These are phyloP conservation scores for Dolichomitus sp. DNA, from an alignment of 2,888 invertebrate species.

Conservation along the genomic window DNA sequence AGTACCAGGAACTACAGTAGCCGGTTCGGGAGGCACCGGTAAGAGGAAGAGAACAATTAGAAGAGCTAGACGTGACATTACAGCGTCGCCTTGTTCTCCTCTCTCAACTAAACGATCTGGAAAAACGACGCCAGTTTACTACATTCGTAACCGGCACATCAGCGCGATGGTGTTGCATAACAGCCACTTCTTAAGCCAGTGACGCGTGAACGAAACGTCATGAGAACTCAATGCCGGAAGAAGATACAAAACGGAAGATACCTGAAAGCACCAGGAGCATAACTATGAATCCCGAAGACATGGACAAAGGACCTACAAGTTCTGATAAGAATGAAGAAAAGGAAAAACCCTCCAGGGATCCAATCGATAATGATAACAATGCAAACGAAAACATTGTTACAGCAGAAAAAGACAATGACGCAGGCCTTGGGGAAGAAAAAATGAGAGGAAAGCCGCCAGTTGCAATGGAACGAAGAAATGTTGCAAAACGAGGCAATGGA, in stretches of 20 bases:
- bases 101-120: not conserved
- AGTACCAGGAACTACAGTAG: slow-evolving; percentile 2
- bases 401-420: not conserved
- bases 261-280: not conserved
- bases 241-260: not conserved
- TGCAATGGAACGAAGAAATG: not conserved
- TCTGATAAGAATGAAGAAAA: slow-evolving; percentile 3
- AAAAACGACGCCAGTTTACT: not conserved
- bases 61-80: slow-evolving; percentile 35
- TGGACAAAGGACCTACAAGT: not conserved
- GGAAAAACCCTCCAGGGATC: not conserved
- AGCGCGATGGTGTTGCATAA: not conserved
- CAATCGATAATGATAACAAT: not conserved
- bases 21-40: not conserved
- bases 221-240: slow-evolving; percentile 22
- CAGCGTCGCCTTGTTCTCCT: not conserved
- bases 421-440: slow-evolving; percentile 1
- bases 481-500: not conserved
- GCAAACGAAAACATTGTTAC: not conserved
- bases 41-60: slow-evolving; percentile 55
- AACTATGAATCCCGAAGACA: not conserved
- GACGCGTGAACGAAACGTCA: not conserved
- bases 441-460: not conserved
- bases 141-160: slow-evolving; percentile 20
- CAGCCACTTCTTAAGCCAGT: not conserved